These are phyloP conservation scores for Amniataba percoides DNA, from an alignment of 2,797 vertebrate genomes.

Conservation along the genomic window DNA sequence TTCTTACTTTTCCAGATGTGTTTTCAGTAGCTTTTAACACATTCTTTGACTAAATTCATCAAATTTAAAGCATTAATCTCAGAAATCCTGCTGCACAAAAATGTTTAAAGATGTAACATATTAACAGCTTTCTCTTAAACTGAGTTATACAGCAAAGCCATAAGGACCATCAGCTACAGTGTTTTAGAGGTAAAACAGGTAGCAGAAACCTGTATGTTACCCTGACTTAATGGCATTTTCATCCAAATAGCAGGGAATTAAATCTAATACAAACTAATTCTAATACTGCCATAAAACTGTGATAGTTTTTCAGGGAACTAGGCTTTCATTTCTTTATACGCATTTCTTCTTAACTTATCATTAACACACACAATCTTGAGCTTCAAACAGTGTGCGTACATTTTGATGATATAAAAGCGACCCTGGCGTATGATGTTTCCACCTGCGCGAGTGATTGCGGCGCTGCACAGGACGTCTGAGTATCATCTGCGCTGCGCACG, in stretches of 20 bases:
- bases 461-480: conserved; percentile 39
- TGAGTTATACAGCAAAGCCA: not conserved
- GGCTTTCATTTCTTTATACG: conserved; percentile 2
- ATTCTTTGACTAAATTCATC: not conserved
- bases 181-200: not conserved
- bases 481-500: conserved; percentile 48
- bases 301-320: not conserved
- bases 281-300: not conserved
- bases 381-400: not conserved
- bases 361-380: conserved; percentile 4
- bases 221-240: not conserved
- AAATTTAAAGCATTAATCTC: not conserved
- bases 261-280: not conserved
- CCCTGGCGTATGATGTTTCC: conserved; percentile 38
- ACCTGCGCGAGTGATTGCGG: conserved; percentile 46
- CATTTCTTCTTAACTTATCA: conserved; percentile 8
- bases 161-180: not conserved
- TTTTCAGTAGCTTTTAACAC: too few relatives aligned
- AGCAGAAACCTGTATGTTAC: not conserved
- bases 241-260: not conserved
- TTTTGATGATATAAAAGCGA: conserved; percentile 8
- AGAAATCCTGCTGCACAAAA: too few relatives aligned
- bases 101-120: not conserved
- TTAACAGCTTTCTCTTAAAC: not conserved
- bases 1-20: too few relatives aligned